These are phyloP conservation scores for Eurytoma californica DNA, from an alignment of 2,888 invertebrate genomes.

Conservation along the genomic window DNA sequence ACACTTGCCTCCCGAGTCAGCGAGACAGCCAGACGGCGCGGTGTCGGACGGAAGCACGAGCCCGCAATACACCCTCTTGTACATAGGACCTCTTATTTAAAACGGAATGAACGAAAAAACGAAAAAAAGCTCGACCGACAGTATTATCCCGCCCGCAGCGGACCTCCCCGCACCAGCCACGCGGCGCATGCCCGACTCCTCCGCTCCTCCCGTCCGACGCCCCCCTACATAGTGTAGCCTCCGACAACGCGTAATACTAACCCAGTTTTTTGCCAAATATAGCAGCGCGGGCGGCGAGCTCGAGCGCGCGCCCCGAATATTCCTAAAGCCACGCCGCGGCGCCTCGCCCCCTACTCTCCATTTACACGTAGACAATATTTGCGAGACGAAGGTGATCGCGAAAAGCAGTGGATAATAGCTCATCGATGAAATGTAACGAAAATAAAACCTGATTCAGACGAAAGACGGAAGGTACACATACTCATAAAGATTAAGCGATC, in stretches of 20 bases:
- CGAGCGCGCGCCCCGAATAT: slow-evolving; percentile 68
- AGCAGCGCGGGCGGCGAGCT: slow-evolving; percentile 16
- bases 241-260: slow-evolving; percentile 1
- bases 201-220: no score
- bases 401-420: slow-evolving; percentile 22
- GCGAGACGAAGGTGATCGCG: slow-evolving; percentile 69
- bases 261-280: slow-evolving; percentile 50
- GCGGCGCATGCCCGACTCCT: no score
- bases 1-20: slow-evolving; percentile 6
- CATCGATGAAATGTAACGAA: background rate
- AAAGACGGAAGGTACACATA: slow-evolving; percentile 54
- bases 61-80: background rate
- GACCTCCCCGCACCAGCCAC: no score
- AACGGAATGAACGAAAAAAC: no score
- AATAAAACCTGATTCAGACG: background rate
- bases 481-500: slow-evolving; percentile 50
- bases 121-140: no score
- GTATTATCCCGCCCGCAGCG: no score
- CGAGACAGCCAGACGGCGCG: background rate
- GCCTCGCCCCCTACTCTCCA: slow-evolving; percentile 68
- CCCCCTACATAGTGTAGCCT: no score
- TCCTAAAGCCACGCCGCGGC: slow-evolving; percentile 72
- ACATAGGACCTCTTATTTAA: background rate
- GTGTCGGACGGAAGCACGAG: slow-evolving; percentile 25
- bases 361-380: slow-evolving; percentile 74